Conservation (phyloP, 1,140 invertebrate species). For the Drosophila nebulosa region DNA sequence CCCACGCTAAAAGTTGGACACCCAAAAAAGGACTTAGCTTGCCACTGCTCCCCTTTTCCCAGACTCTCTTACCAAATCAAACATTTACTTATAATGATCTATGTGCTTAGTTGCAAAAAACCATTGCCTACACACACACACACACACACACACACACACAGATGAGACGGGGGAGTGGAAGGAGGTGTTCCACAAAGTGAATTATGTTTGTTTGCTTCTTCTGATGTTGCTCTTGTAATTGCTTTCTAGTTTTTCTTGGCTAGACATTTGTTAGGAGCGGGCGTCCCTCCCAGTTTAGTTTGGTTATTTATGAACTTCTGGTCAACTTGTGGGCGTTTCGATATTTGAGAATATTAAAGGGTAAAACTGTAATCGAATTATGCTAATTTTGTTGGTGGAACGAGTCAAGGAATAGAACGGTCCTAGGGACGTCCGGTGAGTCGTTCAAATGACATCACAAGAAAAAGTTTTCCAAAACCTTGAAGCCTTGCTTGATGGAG, state of each 20-base stretch:
- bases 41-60: no score
- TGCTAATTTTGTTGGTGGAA: not conserved
- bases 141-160: not conserved
- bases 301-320: not conserved
- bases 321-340: not conserved
- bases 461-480: not conserved
- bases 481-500: not conserved
- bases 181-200: not conserved
- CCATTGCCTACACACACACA: not conserved
- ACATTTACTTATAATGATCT: conserved; percentile 2
- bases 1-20: not conserved
- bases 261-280: not conserved
- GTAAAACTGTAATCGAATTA: not conserved
- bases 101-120: not conserved
- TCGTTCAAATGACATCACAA: not conserved
- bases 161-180: not conserved
- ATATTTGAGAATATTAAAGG: not conserved
- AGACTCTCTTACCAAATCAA: not conserved
- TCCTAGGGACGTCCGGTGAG: not conserved
- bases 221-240: not conserved
- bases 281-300: not conserved
- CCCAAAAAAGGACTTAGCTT: no score
- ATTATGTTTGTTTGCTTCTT: not conserved
- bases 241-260: not conserved
- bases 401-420: no score